Evolutionary conservation across 2,888 invertebrate genomes (phyloP).

Genomic region (Nymphalis urticae): DNA sequence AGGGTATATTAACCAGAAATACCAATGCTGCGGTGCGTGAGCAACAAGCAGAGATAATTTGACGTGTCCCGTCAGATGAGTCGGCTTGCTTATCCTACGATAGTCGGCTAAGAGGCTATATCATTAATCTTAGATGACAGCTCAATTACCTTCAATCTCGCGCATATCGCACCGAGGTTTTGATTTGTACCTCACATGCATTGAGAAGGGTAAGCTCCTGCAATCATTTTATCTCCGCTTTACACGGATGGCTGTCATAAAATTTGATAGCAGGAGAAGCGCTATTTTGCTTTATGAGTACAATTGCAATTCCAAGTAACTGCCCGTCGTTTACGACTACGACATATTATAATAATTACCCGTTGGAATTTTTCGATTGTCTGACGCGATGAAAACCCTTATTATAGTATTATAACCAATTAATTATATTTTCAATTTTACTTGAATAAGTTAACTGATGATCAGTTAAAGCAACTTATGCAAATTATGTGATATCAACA

Average conservation of each 20-base stretch:
- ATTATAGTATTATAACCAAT: slow-evolving; percentile 5
- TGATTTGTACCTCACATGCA: slow-evolving; percentile 52
- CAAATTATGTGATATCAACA: not conserved
- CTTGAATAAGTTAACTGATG: not conserved
- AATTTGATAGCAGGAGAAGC: slow-evolving; percentile 29
- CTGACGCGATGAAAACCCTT: slow-evolving; percentile 2
- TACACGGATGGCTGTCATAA: slow-evolving; percentile 30
- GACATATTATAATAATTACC: slow-evolving; percentile 9
- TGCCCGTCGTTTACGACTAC: slow-evolving; percentile 3
- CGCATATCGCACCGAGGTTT: slow-evolving; percentile 47
- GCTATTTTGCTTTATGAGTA: slow-evolving; percentile 23
- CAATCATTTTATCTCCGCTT: slow-evolving; percentile 23
- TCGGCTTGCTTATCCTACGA: slow-evolving; percentile 47
- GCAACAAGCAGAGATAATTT: slow-evolving; percentile 54
- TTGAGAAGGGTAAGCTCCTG: slow-evolving; percentile 25
- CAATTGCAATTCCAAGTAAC: slow-evolving; percentile 15
- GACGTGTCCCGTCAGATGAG: slow-evolving; percentile 47
- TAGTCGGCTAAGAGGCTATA: slow-evolving; percentile 52
- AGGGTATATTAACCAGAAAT: slow-evolving; percentile 41
- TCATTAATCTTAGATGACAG: slow-evolving; percentile 72
- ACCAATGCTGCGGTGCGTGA: slow-evolving; percentile 32
- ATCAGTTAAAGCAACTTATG: too few species aligned
- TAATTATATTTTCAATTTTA: slow-evolving; percentile 5
- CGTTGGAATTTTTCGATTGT: slow-evolving; percentile 9
- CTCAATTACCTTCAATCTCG: slow-evolving; percentile 63